phyloP scores from a whole-genome alignment of 2,888 invertebrate species.

The Lypha dubia region DNA sequence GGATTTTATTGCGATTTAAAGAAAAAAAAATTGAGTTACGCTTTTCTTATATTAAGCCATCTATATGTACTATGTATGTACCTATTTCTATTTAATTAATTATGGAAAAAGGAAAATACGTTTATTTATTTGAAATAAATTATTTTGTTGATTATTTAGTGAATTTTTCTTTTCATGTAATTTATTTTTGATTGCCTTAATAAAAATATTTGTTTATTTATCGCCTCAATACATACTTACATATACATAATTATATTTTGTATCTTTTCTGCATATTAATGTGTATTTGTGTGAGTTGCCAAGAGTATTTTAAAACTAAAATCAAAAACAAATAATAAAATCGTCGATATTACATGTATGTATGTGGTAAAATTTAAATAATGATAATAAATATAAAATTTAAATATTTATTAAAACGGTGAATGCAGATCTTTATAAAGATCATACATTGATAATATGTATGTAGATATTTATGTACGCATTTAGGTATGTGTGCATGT shows the following conservation, averaged over 20 bases:
- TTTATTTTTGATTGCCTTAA: conserved; percentile 32
- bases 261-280: background rate
- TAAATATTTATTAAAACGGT: background rate
- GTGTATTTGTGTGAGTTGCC: conserved; percentile 36
- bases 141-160: background rate
- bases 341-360: background rate
- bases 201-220: conserved; percentile 26
- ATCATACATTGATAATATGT: conserved; percentile 20
- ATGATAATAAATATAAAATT: conserved; percentile 4
- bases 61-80: no score
- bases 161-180: conserved; percentile 20
- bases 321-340: conserved; percentile 40
- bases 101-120: background rate
- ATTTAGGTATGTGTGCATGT: no score
- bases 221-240: conserved; percentile 4
- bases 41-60: no score
- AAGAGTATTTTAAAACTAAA: conserved; percentile 54
- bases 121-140: background rate
- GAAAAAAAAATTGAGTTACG: no score
- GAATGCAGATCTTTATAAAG: background rate
- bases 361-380: conserved; percentile 22
- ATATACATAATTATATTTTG: background rate
- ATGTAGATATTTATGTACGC: background rate
- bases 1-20: no score
- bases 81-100: conserved; percentile 16